Evolutionary conservation across 2,797 vertebrate genomes (phyloP), one percentile per base, ranked within the genome.

Genomic region (Gorsachius magnificus): DNA sequence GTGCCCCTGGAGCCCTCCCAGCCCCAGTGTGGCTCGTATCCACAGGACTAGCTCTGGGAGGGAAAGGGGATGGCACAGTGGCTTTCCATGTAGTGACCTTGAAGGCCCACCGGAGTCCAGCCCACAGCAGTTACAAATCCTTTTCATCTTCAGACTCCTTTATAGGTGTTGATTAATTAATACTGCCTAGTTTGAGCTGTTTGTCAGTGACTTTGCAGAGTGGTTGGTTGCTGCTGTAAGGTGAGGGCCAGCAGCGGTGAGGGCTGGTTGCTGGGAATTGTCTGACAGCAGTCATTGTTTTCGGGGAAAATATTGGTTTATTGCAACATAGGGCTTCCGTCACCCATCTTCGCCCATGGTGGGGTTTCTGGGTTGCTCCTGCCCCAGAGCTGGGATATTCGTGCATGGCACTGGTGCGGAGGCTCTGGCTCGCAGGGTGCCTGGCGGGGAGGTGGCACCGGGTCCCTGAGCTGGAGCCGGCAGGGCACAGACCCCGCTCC

Each of bases 21-120:
- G 68, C 6, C 12, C 28, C 33, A 28, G 22, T 0, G 2, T 31
- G 64, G 51, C 16, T 54, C 1, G 0, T 12, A 26, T 10, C 71
- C 0, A 0, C 12, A 11, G 36, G 13, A 20, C 29, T 51, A 7
- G 28, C 64, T 1, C 0, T 16, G 38, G 22, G 16, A 75, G 9
- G 11, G 10, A 43, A 20, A 21, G 46, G 22, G 43, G 25, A 9
- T 45, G 29, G 16, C 1, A 6, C 0, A 2, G 17, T 13, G 18
- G 19, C 17, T 90, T 80, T 82, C 70, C 19, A 3, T 6, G 35
- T 14, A 43, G 31, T 50, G 53, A 51, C 29, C n/a, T 86, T 33
- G 17, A 56, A 46, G 31, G 8, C 3, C 6, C 24, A 1, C 60
- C 80, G 58, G 31, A 70, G 56, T 36, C 38, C 60, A 50, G 11